A percentile compares a stretch with the other conserved stretches of the same genome.
Conservation (phyloP, 2,888 invertebrate genomes). For the Adelphocoris suturalis region DNA sequence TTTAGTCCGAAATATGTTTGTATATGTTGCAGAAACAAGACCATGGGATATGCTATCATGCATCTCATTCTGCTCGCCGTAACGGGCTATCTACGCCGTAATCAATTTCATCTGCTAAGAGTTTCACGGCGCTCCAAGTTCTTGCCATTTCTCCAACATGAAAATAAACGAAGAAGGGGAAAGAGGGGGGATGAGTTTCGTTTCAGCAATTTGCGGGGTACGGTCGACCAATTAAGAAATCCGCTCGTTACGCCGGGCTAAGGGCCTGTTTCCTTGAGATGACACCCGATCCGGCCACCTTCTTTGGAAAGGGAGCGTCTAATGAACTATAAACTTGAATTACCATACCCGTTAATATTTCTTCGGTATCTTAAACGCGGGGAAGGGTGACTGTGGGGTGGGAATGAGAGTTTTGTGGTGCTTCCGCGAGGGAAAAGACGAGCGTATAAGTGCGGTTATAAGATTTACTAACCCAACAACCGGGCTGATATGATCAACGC, state of each 20-base stretch:
- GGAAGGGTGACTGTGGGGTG: neutral
- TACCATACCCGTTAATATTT: conserved; percentile 41
- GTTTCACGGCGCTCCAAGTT: neutral
- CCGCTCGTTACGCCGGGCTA: conserved; percentile 23
- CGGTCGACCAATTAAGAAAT: conserved; percentile 48
- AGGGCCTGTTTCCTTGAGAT: conserved; percentile 7
- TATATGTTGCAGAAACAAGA: too few species aligned
- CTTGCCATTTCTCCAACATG: neutral
- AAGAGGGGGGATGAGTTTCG: conserved; percentile 23
- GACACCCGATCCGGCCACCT: conserved; percentile 53
- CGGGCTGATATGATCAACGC: conserved; percentile 28
- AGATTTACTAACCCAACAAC: conserved; percentile 35
- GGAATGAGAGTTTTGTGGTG: conserved; percentile 32
- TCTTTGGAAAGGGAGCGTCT: conserved; percentile 43
- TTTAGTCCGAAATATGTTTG: too few species aligned
- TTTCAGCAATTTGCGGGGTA: conserved; percentile 19
- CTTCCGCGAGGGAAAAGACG: conserved; percentile 32
- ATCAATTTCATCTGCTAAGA: neutral
- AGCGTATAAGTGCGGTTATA: conserved; percentile 15
- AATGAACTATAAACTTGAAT: conserved; percentile 62
- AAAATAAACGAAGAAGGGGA: neutral
- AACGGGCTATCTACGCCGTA: neutral
- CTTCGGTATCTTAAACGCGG: conserved; percentile 18
- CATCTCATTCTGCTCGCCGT: too few species aligned
- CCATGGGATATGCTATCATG: too few species aligned